These are phyloP conservation scores for Tokudaia muenninki DNA, from an alignment of 2,797 vertebrate genomes.

Conservation along the genomic window DNA sequence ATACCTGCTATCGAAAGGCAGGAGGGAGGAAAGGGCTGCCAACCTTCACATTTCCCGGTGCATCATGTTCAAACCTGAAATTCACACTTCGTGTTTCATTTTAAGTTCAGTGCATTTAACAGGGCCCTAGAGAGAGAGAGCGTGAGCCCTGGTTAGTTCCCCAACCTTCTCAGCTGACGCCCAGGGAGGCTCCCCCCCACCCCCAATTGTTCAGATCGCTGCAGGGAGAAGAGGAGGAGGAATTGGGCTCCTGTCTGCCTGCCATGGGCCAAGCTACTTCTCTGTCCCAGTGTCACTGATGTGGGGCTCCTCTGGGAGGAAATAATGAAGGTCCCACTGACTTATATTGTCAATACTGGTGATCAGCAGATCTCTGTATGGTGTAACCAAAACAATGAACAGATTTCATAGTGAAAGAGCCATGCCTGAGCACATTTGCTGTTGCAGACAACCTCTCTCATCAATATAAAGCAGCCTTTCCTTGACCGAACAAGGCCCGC, in stretches of 20 bases:
- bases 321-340: slow-evolving; percentile 42
- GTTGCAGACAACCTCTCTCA: slow-evolving; percentile 82
- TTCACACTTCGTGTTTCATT: slow-evolving; percentile 90
- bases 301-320: background rate
- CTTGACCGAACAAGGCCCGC: slow-evolving; percentile 75
- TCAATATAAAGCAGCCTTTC: slow-evolving; percentile 81
- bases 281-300: slow-evolving; percentile 49
- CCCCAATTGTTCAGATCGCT: slow-evolving; percentile 85
- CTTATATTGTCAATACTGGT: slow-evolving; percentile 45
- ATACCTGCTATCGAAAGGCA: slow-evolving; percentile 88
- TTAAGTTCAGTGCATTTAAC: slow-evolving; percentile 91
- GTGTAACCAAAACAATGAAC: slow-evolving; percentile 81
- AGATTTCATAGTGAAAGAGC: slow-evolving; percentile 77
- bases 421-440: slow-evolving; percentile 75
- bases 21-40: slow-evolving; percentile 84
- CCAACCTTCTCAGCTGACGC: slow-evolving; percentile 87
- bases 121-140: slow-evolving; percentile 88
- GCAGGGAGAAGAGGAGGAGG: slow-evolving; percentile 80
- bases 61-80: slow-evolving; percentile 89
- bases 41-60: slow-evolving; percentile 88
- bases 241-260: slow-evolving; percentile 64
- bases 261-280: slow-evolving; percentile 41
- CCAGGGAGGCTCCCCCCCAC: slow-evolving; percentile 79
- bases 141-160: slow-evolving; percentile 86
- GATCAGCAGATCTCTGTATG: slow-evolving; percentile 65